These are phyloP conservation scores for Halcyon chelicuti DNA, from an alignment of 2,797 vertebrate species.

Conservation along the genomic window DNA sequence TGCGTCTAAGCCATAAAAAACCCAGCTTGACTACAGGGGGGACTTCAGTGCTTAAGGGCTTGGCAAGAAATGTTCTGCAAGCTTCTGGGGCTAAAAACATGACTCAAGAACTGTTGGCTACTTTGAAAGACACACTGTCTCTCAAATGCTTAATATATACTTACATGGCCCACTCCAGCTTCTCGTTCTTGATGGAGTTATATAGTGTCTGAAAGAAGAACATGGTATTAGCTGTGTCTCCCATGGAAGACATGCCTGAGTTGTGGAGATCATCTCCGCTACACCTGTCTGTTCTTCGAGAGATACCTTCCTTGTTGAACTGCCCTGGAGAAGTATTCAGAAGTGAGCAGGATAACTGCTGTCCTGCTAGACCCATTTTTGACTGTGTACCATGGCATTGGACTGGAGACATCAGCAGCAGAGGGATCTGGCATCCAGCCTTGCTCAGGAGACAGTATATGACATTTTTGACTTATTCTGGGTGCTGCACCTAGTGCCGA, in stretches of 20 bases:
- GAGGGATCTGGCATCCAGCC: background rate
- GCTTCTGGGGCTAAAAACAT: background rate
- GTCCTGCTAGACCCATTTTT: background rate
- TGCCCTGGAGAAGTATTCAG: background rate
- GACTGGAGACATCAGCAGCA: background rate
- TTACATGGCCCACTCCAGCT: slow-evolving; percentile 98
- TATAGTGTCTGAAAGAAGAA: slow-evolving; percentile 87
- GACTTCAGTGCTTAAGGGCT: background rate
- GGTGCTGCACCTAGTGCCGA: background rate
- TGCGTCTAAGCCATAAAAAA: background rate
- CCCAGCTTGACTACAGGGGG: background rate
- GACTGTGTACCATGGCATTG: background rate
- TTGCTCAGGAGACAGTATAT: background rate
- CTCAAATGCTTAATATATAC: slow-evolving; percentile 72
- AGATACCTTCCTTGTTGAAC: background rate
- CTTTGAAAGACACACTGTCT: background rate
- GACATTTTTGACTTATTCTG: background rate
- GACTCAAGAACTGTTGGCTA: background rate
- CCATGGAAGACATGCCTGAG: background rate
- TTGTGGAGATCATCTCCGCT: background rate
- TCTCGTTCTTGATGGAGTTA: slow-evolving; percentile 98
- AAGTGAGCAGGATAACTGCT: background rate
- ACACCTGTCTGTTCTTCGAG: background rate
- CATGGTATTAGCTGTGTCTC: slow-evolving; percentile 6
- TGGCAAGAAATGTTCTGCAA: background rate